Evolutionary conservation across 1,140 invertebrate species (phyloP), one percentile per base, ranked within the genome.

Genomic region (Drosophila sulfurigaster): DNA sequence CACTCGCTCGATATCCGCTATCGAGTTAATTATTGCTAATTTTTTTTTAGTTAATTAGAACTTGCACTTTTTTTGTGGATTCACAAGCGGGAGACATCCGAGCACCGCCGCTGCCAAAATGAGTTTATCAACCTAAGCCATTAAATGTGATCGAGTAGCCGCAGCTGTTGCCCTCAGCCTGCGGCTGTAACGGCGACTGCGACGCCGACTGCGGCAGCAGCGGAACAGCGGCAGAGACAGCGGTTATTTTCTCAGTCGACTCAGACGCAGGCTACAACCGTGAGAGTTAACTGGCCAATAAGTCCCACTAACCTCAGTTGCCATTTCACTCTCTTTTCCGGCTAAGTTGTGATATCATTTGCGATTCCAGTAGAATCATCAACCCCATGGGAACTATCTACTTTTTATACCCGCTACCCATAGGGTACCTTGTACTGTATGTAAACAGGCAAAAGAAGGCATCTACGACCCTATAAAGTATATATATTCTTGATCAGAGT

Each of bases 41-140:
- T 13, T 11, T 25, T 25, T 30, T 46, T 64, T 11, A 15, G 25
- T 6, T 8, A 25, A 8, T 25, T 20, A 10, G 35, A 15, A 45
- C 46, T 71, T 57, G 25, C 38, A 54, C 35, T 54, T 45, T 69
- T 62, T 20, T 58, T 15, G 1, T 30, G 32, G 35, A 60, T 59
- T 45, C 3, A 46, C 48, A 25, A 52, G 56, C 30, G 48, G 56
- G 35, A 57, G 38, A 74, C 71, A 74, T 62, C 71, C 57, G 71
- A 56, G 41, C 71, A 48, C 38, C 38, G 32, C 64, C 57, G 65
- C 57, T 43, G 49, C 38, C 71, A 48, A 56, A 68, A 68, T 74
- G 57, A 20, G 20, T 68, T 62, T 74, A 68, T 68, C 65, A 62
- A 67, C 35, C 46, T 28, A 35, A 41, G 28, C 11, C 54, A 67